Conservation (phyloP, 2,797 vertebrate species). For the Emydoidea blandingii region DNA sequence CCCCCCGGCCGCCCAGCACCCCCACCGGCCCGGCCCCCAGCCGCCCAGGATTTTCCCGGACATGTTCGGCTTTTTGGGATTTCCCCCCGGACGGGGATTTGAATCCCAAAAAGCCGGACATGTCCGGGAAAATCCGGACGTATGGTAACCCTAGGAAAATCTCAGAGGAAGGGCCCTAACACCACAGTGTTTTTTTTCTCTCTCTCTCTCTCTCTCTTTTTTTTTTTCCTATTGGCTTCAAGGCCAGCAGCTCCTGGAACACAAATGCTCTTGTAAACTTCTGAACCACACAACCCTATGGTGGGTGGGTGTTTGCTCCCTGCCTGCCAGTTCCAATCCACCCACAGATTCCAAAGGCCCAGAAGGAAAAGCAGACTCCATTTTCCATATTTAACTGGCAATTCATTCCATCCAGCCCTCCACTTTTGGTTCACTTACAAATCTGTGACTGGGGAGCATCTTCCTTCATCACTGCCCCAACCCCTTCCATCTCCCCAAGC, state of each 20-base stretch:
- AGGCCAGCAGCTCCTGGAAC: constrained; percentile 75
- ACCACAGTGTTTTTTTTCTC: constrained; percentile 71
- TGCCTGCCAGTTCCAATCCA: constrained; percentile 77
- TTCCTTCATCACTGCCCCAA: neutral
- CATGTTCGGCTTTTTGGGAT: too few relatives aligned
- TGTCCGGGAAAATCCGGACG: too few relatives aligned
- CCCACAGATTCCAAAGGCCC: constrained; percentile 77
- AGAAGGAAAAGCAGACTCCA: constrained; percentile 73
- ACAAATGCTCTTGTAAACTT: constrained; percentile 79
- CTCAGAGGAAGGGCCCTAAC: constrained; percentile 67
- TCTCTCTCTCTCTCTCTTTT: constrained; percentile 57
- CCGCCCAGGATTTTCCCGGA: too few relatives aligned
- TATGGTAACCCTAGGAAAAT: too few relatives aligned
- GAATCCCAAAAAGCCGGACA: too few relatives aligned
- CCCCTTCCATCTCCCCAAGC: neutral
- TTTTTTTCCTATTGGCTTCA: constrained; percentile 71
- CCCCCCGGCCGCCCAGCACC: too few relatives aligned
- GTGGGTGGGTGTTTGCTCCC: constrained; percentile 78
- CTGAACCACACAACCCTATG: constrained; percentile 77
- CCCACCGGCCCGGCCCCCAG: too few relatives aligned
- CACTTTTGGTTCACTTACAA: neutral
- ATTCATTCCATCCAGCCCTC: neutral
- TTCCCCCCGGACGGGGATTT: too few relatives aligned
- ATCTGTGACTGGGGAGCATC: neutral
- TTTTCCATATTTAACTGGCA: constrained; percentile 68